These are phyloP conservation scores for Cistogaster globosa DNA, from an alignment of 2,888 invertebrate genomes.

Conservation along the genomic window DNA sequence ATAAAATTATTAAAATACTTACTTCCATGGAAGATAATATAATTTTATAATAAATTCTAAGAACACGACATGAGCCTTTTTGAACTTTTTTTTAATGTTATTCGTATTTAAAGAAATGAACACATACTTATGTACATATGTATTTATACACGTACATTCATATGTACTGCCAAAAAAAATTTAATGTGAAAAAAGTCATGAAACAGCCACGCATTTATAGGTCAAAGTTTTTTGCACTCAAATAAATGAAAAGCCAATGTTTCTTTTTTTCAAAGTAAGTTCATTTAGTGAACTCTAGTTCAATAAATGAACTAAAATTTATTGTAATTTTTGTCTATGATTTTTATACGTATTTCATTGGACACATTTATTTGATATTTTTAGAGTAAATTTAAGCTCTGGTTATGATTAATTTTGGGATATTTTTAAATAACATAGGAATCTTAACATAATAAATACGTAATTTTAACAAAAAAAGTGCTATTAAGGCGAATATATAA, in stretches of 20 bases:
- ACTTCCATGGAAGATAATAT: neutral
- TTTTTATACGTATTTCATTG: too few species aligned
- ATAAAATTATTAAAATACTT: neutral
- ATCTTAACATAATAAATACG: too few species aligned
- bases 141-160: neutral
- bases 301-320: too few species aligned
- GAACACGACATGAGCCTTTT: conserved; percentile 35
- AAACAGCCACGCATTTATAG: conserved; percentile 61
- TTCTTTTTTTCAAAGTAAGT: conserved; percentile 23
- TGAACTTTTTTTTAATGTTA: conserved; percentile 54
- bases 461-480: too few species aligned
- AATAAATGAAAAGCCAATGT: conserved; percentile 27
- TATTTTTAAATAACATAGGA: too few species aligned
- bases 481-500: too few species aligned
- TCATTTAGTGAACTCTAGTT: conserved; percentile 54
- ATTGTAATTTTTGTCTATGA: conserved; percentile 15
- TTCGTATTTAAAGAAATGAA: neutral
- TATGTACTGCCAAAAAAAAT: conserved; percentile 58
- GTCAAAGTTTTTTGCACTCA: conserved; percentile 58
- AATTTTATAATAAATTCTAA: conserved; percentile 13
- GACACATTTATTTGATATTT: too few species aligned
- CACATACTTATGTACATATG: neutral
- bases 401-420: too few species aligned
- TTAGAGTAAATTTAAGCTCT: too few species aligned
- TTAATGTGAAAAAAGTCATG: neutral